Base-by-base conservation (phyloP, 2,113 vertebrate species). In the Peromyscus californicus region DNA sequence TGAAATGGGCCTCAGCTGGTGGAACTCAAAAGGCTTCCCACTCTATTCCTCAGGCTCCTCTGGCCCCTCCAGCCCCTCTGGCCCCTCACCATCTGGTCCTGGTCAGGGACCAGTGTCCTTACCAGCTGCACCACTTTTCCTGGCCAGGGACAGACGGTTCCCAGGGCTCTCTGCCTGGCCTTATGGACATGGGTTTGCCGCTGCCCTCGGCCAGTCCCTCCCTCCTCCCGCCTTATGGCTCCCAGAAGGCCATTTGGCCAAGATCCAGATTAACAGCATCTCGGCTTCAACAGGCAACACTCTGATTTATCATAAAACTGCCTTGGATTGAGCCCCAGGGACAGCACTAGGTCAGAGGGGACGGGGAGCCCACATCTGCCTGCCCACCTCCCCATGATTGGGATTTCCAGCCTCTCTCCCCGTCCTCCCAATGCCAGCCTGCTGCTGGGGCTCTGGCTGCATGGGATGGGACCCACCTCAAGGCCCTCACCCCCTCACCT, bases 171-270 rank as follows among this genome's bases (percentile, higher is more conserved):
- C 59, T 0, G 0, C 86, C 63, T n/a, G 79, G 83, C 80, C 80
- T 75, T 17, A 0, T 5, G 19, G 84, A 59, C 29, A 0, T 0
- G 5, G 69, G 67, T 83, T 78, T 31, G 70, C 74, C 24, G 33
- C 12, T 1, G 15, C 33, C 67, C 72, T 4, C 0, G 0, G 15
- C n/a, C 39, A 39, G 36, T 6, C 79, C 79, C 75, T 87, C 87
- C 95, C 26, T 90, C 85, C 89, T 45, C 24, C 83, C 86, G 83
- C 75, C 72, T 97, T 86, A n/a, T 48, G 90, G 90, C 75, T 96
- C 97, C 97, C 94, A 90, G 83, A 91, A 95, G 96, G 70, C 90
- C 82, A 19, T 85, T 98, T 93, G 96, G 45, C 91, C 24, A 29
- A 33, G 22, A 89, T 82, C 72, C 69, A 12, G 13, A 69, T 91